A percentile compares a stretch with the other conserved stretches of the same genome.
These are phyloP conservation scores for Formica aserva DNA, from an alignment of 2,888 invertebrate species.

Conservation along the genomic window DNA sequence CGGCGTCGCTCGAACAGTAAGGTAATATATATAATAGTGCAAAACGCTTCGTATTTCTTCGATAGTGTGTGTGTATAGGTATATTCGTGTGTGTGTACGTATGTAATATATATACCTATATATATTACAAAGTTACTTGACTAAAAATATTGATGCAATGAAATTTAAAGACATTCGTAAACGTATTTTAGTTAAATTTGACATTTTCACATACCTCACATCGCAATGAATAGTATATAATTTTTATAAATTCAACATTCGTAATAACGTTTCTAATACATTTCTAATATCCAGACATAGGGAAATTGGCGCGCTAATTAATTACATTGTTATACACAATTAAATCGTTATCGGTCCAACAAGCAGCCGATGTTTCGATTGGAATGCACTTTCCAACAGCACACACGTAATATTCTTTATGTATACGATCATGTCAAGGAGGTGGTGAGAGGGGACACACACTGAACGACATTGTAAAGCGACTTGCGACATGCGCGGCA, in stretches of 20 bases:
- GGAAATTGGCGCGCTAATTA: conserved; percentile 13
- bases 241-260: neutral
- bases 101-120: neutral
- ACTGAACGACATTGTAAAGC: conserved; percentile 70
- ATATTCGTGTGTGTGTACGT: too few relatives aligned
- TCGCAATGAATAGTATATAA: neutral
- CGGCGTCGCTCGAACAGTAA: too few relatives aligned
- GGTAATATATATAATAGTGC: too few relatives aligned
- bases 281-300: neutral
- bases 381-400: conserved; percentile 54
- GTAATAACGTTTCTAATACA: neutral
- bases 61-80: too few relatives aligned
- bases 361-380: conserved; percentile 20
- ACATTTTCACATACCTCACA: neutral
- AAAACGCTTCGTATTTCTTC: too few relatives aligned
- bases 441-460: conserved; percentile 57
- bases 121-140: too few relatives aligned
- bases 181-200: neutral
- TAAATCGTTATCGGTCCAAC: conserved; percentile 26
- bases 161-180: neutral
- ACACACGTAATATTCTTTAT: conserved; percentile 26
- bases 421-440: neutral
- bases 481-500: conserved; percentile 78
- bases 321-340: conserved; percentile 23
- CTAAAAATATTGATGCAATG: neutral